Percentiles rank a stretch among this genome's conserved stretches.
Evolutionary conservation across 2,113 vertebrate species (phyloP).

Genomic region (Bubo bubo): DNA sequence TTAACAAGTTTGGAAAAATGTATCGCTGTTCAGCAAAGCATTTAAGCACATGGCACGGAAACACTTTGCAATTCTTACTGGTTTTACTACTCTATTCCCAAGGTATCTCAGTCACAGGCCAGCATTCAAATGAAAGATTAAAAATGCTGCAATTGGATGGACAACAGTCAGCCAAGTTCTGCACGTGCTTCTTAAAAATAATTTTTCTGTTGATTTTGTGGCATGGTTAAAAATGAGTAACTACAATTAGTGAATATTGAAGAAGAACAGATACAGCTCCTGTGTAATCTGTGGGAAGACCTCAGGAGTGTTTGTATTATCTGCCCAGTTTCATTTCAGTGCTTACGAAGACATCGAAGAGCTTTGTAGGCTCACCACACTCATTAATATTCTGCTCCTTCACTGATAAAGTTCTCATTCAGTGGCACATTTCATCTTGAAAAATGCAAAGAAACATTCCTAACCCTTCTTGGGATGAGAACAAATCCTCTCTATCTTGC

Average conservation of each 20-base stretch:
- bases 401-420: not conserved
- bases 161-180: accelerated
- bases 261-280: accelerated
- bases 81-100: not conserved
- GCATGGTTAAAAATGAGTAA: not conserved
- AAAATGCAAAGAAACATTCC: not conserved
- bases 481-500: not conserved
- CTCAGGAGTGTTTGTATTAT: not conserved
- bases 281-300: not conserved
- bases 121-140: not conserved
- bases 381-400: not conserved
- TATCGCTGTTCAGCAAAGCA: not conserved
- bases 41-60: not conserved
- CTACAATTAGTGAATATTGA: not conserved
- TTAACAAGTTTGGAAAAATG: not conserved
- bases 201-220: not conserved
- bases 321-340: not conserved
- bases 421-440: not conserved
- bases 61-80: not conserved
- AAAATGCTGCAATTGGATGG: not conserved
- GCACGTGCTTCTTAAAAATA: accelerated
- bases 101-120: not conserved
- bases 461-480: not conserved
- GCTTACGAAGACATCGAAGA: not conserved
- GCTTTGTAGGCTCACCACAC: not conserved